Percentiles rank a stretch among this genome's conserved stretches.
phyloP scores from a whole-genome alignment of 2,888 invertebrate species.

The Agonopterix heracliana region DNA sequence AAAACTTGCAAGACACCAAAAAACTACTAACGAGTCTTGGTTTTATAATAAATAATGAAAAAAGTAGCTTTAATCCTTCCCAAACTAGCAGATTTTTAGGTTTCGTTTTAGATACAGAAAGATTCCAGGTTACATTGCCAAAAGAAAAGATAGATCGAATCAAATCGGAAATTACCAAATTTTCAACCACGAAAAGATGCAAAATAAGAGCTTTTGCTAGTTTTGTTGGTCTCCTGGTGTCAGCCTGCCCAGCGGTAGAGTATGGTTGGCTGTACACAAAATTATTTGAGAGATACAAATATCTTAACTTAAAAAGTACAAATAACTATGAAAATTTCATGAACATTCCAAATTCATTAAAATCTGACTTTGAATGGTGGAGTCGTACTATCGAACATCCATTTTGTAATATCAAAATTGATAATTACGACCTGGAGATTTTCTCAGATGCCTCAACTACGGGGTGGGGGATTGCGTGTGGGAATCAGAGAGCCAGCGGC shows the following conservation, averaged over 20 bases:
- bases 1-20: background rate
- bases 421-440: constrained; percentile 16
- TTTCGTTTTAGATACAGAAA: constrained; percentile 1
- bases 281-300: constrained; percentile 1
- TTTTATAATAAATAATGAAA: constrained; percentile 6
- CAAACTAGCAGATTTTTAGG: constrained; percentile 1
- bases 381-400: constrained; percentile 5
- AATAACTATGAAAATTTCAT: constrained; percentile 13
- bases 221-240: constrained; percentile 5
- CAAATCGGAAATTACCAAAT: background rate
- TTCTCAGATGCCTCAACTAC: constrained; percentile 19
- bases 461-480: constrained; percentile 22
- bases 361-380: constrained; percentile 18
- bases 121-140: constrained; percentile 1
- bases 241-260: background rate
- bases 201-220: constrained; percentile 18
- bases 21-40: constrained; percentile 1
- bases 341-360: constrained; percentile 7
- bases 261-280: constrained; percentile 1
- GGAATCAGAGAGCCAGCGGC: constrained; percentile 13
- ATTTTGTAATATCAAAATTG: constrained; percentile 7
- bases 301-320: background rate
- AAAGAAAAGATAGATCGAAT: background rate
- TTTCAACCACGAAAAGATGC: background rate
- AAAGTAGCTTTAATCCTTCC: constrained; percentile 1